Conservation (phyloP, 1,140 invertebrate species). For the Harpegnathos saltator region DNA sequence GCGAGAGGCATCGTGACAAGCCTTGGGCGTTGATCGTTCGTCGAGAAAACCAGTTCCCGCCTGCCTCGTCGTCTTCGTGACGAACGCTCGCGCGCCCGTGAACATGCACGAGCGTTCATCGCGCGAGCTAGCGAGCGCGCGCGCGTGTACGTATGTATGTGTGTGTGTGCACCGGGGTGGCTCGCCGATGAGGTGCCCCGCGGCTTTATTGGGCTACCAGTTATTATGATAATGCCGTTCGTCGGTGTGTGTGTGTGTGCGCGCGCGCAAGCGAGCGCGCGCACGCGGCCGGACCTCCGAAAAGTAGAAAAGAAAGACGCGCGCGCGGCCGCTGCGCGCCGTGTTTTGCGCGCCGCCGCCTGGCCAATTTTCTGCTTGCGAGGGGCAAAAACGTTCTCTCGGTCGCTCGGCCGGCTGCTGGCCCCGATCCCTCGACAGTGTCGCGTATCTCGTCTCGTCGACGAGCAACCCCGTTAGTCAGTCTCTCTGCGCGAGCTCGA, state of each 20-base stretch:
- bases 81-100: constrained; percentile 32
- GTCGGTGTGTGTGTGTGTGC: neutral
- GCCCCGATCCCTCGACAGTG: neutral
- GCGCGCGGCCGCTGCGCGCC: neutral
- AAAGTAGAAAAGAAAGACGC: constrained; percentile 25
- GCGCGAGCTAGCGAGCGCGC: too few species aligned
- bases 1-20: constrained; percentile 77
- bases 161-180: constrained; percentile 31
- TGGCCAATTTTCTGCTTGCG: constrained; percentile 54
- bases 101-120: neutral
- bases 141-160: neutral
- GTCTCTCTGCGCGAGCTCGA: neutral
- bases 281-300: constrained; percentile 38
- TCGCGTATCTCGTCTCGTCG: neutral
- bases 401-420: constrained; percentile 29
- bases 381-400: constrained; percentile 37
- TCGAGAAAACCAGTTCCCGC: constrained; percentile 76
- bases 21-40: constrained; percentile 74
- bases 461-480: neutral
- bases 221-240: constrained; percentile 75
- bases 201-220: constrained; percentile 75
- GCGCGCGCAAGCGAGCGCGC: too few species aligned
- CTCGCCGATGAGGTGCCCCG: constrained; percentile 69
- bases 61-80: constrained; percentile 61
- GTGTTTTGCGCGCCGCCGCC: constrained; percentile 30